These are phyloP conservation scores for Dynastes grantii DNA, from an alignment of 2,888 invertebrate species.

Conservation along the genomic window DNA sequence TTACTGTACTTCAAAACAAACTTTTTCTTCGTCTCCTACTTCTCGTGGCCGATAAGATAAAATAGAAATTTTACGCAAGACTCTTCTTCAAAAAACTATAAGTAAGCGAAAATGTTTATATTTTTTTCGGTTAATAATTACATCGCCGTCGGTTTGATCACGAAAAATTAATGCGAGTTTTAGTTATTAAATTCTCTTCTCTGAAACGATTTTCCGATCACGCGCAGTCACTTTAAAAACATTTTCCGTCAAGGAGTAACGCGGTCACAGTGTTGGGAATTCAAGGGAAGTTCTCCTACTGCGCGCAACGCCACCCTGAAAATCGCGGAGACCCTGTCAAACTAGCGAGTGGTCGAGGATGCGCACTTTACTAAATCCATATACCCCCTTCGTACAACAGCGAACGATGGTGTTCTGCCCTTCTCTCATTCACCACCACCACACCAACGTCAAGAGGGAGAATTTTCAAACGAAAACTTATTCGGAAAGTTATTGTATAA, in stretches of 20 bases:
- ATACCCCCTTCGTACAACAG: conserved; percentile 54
- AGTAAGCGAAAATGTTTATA: conserved; percentile 15
- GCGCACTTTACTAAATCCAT: conserved; percentile 60
- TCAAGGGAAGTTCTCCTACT: conserved; percentile 58
- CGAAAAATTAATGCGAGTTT: neutral
- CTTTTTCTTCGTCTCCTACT: conserved; percentile 9
- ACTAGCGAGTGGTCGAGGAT: conserved; percentile 53
- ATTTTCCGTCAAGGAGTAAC: conserved; percentile 54
- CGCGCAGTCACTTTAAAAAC: conserved; percentile 57
- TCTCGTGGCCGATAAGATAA: neutral
- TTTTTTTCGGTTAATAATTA: conserved; percentile 15
- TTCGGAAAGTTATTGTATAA: conserved; percentile 50
- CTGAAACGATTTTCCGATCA: conserved; percentile 7
- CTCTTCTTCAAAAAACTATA: neutral
- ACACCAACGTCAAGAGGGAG: neutral
- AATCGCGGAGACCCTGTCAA: conserved; percentile 60
- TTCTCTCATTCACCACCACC: conserved; percentile 28
- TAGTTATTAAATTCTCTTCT: neutral
- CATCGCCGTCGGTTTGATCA: conserved; percentile 4
- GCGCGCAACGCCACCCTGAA: conserved; percentile 61
- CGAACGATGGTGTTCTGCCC: conserved; percentile 23
- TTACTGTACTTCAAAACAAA: conserved; percentile 40
- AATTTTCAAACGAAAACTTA: conserved; percentile 43
- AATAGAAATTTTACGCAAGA: conserved; percentile 5
- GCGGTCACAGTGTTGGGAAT: conserved; percentile 56